These are phyloP conservation scores for Galbula dea DNA, from an alignment of 2,113 vertebrate genomes.

Conservation along the genomic window DNA sequence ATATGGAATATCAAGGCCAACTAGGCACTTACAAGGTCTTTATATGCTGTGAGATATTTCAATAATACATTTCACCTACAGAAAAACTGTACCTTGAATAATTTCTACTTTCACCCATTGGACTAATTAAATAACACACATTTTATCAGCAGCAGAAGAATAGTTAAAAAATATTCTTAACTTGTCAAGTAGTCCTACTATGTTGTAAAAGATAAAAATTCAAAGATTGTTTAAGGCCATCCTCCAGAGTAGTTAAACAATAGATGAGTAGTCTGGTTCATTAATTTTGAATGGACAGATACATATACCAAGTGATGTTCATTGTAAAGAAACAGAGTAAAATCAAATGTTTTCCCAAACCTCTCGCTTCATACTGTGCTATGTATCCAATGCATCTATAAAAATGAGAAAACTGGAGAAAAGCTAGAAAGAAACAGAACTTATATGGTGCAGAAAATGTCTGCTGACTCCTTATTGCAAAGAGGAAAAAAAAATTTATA, in stretches of 20 bases:
- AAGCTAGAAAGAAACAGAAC: not conserved
- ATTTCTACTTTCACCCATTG: not conserved
- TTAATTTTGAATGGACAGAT: not conserved
- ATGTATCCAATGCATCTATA: not conserved
- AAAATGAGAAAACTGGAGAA: slow-evolving; percentile 9
- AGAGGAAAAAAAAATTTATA: not conserved
- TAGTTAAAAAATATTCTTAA: not conserved
- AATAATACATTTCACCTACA: not conserved
- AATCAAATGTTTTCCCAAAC: not conserved
- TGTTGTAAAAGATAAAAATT: not conserved
- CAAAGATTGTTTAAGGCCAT: not conserved
- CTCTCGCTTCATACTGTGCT: not conserved
- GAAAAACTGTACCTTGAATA: not conserved
- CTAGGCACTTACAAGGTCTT: not conserved
- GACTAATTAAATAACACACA: not conserved
- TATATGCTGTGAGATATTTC: not conserved
- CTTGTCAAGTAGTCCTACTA: not conserved
- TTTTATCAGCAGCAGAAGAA: not conserved
- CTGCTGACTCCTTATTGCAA: not conserved
- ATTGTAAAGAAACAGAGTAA: not conserved
- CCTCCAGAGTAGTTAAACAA: not conserved
- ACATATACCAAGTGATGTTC: not conserved
- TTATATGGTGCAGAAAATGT: not conserved
- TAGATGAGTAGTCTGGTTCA: not conserved
- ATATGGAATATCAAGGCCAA: not conserved